Evolutionary conservation across 1,140 invertebrate genomes (phyloP).

Genomic region (Sinonovacula constricta): DNA sequence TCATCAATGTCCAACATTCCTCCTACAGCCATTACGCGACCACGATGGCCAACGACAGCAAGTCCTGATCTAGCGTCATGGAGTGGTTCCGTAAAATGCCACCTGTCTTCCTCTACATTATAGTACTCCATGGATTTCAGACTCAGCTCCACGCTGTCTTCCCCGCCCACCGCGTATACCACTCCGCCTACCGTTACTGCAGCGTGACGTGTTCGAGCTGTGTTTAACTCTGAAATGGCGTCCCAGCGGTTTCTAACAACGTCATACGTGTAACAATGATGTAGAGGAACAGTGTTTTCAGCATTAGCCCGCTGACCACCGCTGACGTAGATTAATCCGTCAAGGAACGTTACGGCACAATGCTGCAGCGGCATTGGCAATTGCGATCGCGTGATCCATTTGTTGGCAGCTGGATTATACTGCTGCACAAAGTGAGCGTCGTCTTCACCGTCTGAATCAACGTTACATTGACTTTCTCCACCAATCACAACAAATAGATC

Average conservation of each 20-base stretch:
- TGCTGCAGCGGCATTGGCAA: conserved; percentile 22
- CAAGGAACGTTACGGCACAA: neutral
- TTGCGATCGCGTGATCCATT: neutral
- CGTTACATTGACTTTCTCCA: neutral
- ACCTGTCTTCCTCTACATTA: neutral
- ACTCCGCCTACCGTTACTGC: conserved; percentile 11
- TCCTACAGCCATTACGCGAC: conserved; percentile 17
- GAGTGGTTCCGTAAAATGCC: conserved; percentile 1
- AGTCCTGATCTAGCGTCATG: conserved; percentile 1
- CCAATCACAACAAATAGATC: conserved; percentile 12
- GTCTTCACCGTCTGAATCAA: neutral
- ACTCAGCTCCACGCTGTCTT: conserved; percentile 33
- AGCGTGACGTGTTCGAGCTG: conserved; percentile 10
- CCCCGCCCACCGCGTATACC: conserved; percentile 32
- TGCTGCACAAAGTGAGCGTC: conserved; percentile 1
- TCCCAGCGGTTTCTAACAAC: conserved; percentile 1
- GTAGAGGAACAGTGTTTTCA: neutral
- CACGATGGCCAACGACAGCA: conserved; percentile 25
- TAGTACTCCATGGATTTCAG: conserved; percentile 28
- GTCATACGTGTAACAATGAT: conserved; percentile 28
- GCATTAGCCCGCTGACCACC: conserved; percentile 10
- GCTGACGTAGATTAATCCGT: conserved; percentile 11
- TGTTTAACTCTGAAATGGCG: conserved; percentile 3
- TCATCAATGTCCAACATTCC: conserved; percentile 36
- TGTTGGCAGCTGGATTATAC: conserved; percentile 10